Base-by-base conservation (phyloP, 64 coral and sea anemone species). In the Stichodactyla mertensii region DNA sequence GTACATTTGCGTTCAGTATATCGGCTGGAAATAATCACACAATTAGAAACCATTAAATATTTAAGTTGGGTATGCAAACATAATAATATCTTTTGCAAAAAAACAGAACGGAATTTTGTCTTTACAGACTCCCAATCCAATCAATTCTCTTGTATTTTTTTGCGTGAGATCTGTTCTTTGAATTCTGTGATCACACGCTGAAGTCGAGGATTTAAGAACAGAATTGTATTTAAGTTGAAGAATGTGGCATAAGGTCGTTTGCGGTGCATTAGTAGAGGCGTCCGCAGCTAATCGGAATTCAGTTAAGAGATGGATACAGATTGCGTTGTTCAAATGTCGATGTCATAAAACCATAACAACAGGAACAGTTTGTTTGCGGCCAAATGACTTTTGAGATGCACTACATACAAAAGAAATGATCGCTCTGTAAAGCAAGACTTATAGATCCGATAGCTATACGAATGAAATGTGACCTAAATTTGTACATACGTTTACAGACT, bases 41-140 rank as follows among this genome's bases (percentile, higher is more conserved):
- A 74, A 74, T 74, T 74, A 36, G 69, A 66, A 66, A 66, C 4
- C 20, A 66, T 66, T 66, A 66, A 66, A 66, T 66, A 66, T 66
- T 66, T 66, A 66, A 66, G 62, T 66, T n/a, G 22, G 19, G 12
- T 66, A 66, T 66, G 62, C 62, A 66, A 66, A 66, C 62, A 66
- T n/a, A 45, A 66, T 8, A 66, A 66, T 66, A 66, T 66, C 62
- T 66, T 66, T 66, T 66, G 19, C 62, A 22, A 66, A n/a, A 66
- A 66, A 31, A n/a, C 9, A 45, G 62, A 66, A 66, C 18, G 62
- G 6, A n/a, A 7, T 66, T 66, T 66, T 66, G 57, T 20, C 62
- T 6, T 66, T 13, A 12, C 62, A n/a, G 5, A n/a, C 62, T 5
- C 10, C 22, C 4, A 66, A 9, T 5, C 22, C 7, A 66, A 22